Conservation (phyloP, 2,888 invertebrate genomes). For the Morpho helenor region DNA sequence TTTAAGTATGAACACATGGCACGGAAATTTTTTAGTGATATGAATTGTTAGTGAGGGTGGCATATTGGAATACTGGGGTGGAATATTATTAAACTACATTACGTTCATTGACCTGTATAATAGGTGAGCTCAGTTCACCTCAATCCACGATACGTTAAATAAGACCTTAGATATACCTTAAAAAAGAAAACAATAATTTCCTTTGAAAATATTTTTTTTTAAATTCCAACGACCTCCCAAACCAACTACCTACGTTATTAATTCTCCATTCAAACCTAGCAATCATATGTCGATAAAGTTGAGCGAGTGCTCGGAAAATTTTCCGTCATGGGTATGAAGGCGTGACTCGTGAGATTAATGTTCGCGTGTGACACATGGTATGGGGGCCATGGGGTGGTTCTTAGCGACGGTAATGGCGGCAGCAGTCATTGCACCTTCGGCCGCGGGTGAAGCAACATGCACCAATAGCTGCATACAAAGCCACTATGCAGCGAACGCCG, state of each 20-base stretch:
- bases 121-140: background rate
- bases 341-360: constrained; percentile 60
- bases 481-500: constrained; percentile 58
- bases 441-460: constrained; percentile 57
- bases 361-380: constrained; percentile 69
- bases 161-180: too few species aligned
- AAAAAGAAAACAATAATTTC: too few species aligned
- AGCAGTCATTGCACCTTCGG: constrained; percentile 73
- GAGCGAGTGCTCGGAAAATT: constrained; percentile 46
- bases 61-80: too few species aligned
- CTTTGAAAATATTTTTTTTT: too few species aligned
- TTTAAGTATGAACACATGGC: too few species aligned
- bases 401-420: constrained; percentile 48
- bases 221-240: background rate
- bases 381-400: constrained; percentile 38
- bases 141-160: background rate
- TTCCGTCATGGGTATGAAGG: constrained; percentile 53
- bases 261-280: constrained; percentile 33
- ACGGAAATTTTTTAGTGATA: too few species aligned
- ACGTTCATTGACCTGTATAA: constrained; percentile 1
- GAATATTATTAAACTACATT: background rate
- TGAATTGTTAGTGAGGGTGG: too few species aligned
- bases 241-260: constrained; percentile 17
- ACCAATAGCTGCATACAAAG: constrained; percentile 31
- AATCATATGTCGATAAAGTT: constrained; percentile 40